A percentile compares a stretch with the other conserved stretches of the same genome.
phyloP scores from a whole-genome alignment of 1,140 invertebrate species.

The Goniozus legneri region DNA sequence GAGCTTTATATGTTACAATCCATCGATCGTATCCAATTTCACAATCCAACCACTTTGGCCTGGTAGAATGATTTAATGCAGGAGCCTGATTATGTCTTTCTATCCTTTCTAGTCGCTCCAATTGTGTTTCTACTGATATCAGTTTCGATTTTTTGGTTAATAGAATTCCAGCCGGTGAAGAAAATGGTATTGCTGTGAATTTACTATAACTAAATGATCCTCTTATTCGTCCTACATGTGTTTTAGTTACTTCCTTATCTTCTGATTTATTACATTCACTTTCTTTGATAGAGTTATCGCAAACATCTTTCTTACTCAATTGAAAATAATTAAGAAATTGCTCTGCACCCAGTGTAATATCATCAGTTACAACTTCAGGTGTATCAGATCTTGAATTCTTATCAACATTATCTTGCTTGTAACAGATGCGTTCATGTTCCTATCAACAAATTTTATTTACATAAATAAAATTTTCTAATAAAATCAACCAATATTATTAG shows the following conservation, averaged over 20 bases:
- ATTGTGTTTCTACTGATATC: slow-evolving; percentile 53
- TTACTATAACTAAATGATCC: slow-evolving; percentile 50
- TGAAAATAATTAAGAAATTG: slow-evolving; percentile 49
- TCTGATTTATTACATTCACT: too few species aligned
- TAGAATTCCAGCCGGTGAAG: slow-evolving; percentile 57
- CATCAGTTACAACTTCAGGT: slow-evolving; percentile 25
- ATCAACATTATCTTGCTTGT: slow-evolving; percentile 25
- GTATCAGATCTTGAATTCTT: slow-evolving; percentile 36
- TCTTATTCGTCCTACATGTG: slow-evolving; percentile 51
- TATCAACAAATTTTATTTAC: slow-evolving; percentile 20
- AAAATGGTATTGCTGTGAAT: slow-evolving; percentile 56
- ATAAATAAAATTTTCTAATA: neutral
- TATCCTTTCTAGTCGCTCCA: slow-evolving; percentile 54
- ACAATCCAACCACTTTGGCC: slow-evolving; percentile 53
- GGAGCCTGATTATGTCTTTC: slow-evolving; percentile 56
- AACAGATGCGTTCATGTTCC: slow-evolving; percentile 58
- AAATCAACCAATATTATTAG: neutral
- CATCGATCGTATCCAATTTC: slow-evolving; percentile 38
- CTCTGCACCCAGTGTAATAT: slow-evolving; percentile 39
- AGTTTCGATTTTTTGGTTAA: slow-evolving; percentile 54
- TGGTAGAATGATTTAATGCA: slow-evolving; percentile 36
- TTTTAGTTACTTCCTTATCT: too few species aligned
- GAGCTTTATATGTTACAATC: slow-evolving; percentile 45
- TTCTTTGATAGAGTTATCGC: neutral
- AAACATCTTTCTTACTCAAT: slow-evolving; percentile 24